Conservation (phyloP, 2,888 invertebrate genomes). For the Drosophila pegasa region DNA sequence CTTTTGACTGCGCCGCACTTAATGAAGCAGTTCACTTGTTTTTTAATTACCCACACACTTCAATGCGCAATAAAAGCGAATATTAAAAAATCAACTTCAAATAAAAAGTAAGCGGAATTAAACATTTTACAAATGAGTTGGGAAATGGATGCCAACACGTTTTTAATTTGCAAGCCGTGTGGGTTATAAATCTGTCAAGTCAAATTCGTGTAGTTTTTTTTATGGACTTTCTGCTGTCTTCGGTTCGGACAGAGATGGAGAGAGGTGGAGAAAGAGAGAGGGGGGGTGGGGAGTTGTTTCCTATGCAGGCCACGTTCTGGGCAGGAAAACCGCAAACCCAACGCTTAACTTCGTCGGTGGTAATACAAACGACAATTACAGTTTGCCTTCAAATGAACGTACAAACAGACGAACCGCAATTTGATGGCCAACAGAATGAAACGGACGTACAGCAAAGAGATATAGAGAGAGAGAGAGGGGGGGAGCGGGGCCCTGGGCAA, state of each 20-base stretch:
- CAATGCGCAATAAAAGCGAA: too few relatives aligned
- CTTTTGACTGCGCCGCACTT: neutral
- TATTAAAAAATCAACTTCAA: neutral
- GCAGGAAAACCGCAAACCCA: slow-evolving; percentile 60
- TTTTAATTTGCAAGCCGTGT: slow-evolving; percentile 57
- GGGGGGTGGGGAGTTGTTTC: slow-evolving; percentile 1
- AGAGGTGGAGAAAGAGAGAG: neutral
- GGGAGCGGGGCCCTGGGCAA: slow-evolving; percentile 6
- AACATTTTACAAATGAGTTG: slow-evolving; percentile 35
- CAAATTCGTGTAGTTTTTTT: slow-evolving; percentile 49
- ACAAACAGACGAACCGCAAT: slow-evolving; percentile 71
- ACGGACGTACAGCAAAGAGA: slow-evolving; percentile 12
- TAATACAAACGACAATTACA: slow-evolving; percentile 78
- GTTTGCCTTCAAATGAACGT: slow-evolving; percentile 66
- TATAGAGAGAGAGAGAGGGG: neutral
- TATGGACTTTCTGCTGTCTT: slow-evolving; percentile 46
- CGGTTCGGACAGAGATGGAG: neutral
- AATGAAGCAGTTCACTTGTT: neutral
- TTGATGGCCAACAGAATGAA: slow-evolving; percentile 47
- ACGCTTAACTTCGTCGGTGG: slow-evolving; percentile 57
- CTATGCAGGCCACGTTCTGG: slow-evolving; percentile 41
- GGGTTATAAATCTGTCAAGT: slow-evolving; percentile 57
- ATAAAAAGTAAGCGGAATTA: neutral
- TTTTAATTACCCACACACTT: neutral
- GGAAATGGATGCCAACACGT: slow-evolving; percentile 58